Evolutionary conservation across 2,888 invertebrate species (phyloP).

Genomic region (Meliscaeva auricollis): DNA sequence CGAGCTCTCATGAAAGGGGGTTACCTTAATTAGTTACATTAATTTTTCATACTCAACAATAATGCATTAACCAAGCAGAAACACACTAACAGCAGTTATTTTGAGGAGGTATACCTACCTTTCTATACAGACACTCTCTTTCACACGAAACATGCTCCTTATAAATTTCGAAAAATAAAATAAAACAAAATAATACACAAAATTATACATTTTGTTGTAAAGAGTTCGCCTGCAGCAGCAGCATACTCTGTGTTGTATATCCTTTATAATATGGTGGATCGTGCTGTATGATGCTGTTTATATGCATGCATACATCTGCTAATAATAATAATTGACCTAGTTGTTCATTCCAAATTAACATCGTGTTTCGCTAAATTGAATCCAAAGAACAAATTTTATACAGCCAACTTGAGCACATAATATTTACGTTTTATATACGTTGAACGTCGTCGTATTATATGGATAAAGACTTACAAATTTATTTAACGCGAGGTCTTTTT

Average conservation of each 20-base stretch:
- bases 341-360: slow-evolving; percentile 57
- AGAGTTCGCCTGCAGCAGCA: slow-evolving; percentile 20
- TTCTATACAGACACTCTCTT: background rate
- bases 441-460: background rate
- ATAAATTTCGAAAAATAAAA: background rate
- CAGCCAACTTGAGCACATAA: slow-evolving; percentile 5
- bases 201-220: slow-evolving; percentile 20
- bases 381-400: slow-evolving; percentile 24
- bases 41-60: slow-evolving; percentile 34
- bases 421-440: background rate
- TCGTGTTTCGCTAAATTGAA: slow-evolving; percentile 58
- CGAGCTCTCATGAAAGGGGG: slow-evolving; percentile 14
- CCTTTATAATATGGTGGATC: background rate
- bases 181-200: slow-evolving; percentile 12
- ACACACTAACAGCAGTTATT: background rate
- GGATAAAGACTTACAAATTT: background rate
- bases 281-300: slow-evolving; percentile 4
- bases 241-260: background rate
- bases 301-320: slow-evolving; percentile 37
- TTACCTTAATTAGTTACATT: slow-evolving; percentile 44
- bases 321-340: slow-evolving; percentile 63
- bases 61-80: slow-evolving; percentile 25
- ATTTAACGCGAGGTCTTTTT: slow-evolving; percentile 10
- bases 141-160: background rate
- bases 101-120: background rate